A percentile compares a stretch with the other conserved stretches of the same genome.
Evolutionary conservation across 2,797 vertebrate genomes (phyloP).

Genomic region (Bufotes viridis): DNA sequence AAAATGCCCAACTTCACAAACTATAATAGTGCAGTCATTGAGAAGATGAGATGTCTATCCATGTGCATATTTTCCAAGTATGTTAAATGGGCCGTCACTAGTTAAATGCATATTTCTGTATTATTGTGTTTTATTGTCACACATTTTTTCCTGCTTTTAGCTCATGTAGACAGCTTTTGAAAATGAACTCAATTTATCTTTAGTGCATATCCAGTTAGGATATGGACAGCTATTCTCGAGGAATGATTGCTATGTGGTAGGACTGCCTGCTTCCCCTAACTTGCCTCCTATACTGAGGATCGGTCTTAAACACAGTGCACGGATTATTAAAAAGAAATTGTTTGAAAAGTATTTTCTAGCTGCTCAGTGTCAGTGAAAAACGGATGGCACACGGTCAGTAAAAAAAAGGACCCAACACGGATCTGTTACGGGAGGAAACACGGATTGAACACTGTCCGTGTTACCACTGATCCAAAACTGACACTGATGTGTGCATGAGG

Average conservation of each 20-base stretch:
- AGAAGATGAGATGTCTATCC: slow-evolving; percentile 1
- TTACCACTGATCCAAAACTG: too few species aligned
- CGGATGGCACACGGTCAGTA: too few species aligned
- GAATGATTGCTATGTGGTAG: slow-evolving; percentile 54
- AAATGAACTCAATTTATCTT: slow-evolving; percentile 45
- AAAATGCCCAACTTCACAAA: not conserved
- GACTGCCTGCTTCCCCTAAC: slow-evolving; percentile 54
- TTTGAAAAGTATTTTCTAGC: too few species aligned
- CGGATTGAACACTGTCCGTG: too few species aligned
- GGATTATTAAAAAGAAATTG: too few species aligned
- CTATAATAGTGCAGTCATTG: not conserved
- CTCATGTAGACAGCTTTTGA: slow-evolving; percentile 36
- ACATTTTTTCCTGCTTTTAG: not conserved
- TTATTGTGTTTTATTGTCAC: slow-evolving; percentile 27
- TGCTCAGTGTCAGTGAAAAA: too few species aligned
- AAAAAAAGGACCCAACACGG: too few species aligned
- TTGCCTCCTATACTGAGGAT: slow-evolving; percentile 40
- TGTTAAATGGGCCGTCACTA: slow-evolving; percentile 13
- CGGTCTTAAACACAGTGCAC: slow-evolving; percentile 38
- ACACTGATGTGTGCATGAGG: too few species aligned
- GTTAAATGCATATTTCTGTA: slow-evolving; percentile 38
- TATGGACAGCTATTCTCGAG: slow-evolving; percentile 46
- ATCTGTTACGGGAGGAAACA: too few species aligned
- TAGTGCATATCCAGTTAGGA: slow-evolving; percentile 53
- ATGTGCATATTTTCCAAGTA: too few species aligned